Conservation (phyloP, 2,888 invertebrate genomes). For the Dorcus hopei region DNA sequence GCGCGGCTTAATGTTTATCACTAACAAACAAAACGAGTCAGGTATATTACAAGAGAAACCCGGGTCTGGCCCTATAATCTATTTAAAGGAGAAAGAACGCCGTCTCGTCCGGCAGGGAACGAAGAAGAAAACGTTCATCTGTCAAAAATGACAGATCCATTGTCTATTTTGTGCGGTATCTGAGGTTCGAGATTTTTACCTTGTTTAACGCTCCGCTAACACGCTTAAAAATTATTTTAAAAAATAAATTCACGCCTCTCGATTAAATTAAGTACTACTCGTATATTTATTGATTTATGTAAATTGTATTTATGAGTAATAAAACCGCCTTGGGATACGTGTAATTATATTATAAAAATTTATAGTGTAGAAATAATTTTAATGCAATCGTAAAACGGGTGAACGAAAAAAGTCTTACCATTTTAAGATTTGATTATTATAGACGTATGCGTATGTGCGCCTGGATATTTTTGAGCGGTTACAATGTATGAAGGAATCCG, state of each 20-base stretch:
- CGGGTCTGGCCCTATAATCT: conserved; percentile 11
- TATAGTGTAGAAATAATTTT: too few relatives aligned
- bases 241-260: background rate
- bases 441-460: too few relatives aligned
- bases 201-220: conserved; percentile 27
- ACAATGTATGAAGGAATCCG: background rate
- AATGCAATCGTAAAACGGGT: too few relatives aligned
- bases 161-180: conserved; percentile 29
- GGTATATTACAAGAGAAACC: conserved; percentile 28
- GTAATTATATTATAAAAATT: too few relatives aligned
- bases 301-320: too few relatives aligned
- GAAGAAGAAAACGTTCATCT: conserved; percentile 35
- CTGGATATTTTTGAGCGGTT: too few relatives aligned
- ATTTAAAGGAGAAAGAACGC: conserved; percentile 21
- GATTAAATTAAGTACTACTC: too few relatives aligned
- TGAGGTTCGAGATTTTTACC: conserved; percentile 24
- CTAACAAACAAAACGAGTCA: conserved; percentile 32
- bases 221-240: conserved; percentile 7
- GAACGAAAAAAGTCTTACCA: too few relatives aligned
- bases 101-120: conserved; percentile 19
- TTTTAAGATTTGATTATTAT: too few relatives aligned
- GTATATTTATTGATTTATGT: too few relatives aligned
- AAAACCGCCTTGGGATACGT: too few relatives aligned
- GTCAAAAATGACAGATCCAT: conserved; percentile 35
- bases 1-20: conserved; percentile 31